A percentile compares a stretch with the other conserved stretches of the same genome.
These are phyloP conservation scores for Meloe dianella DNA, from an alignment of 2,888 invertebrate species.

Conservation along the genomic window DNA sequence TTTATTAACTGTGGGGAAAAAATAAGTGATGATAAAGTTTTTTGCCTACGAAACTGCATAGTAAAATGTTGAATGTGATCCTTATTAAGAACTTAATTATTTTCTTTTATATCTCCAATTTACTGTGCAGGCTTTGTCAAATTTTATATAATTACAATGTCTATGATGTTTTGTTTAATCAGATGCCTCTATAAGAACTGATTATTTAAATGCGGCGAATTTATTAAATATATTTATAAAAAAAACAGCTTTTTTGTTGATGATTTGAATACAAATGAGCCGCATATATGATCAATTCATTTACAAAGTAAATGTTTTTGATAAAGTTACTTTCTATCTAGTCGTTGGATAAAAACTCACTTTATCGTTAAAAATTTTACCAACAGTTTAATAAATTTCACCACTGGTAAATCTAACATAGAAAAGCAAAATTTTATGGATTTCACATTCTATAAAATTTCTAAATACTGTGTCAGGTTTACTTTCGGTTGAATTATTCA, in stretches of 20 bases:
- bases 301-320: slow-evolving; percentile 8
- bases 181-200: slow-evolving; percentile 42
- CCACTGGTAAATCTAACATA: slow-evolving; percentile 27
- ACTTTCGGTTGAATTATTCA: slow-evolving; percentile 22
- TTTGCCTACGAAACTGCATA: slow-evolving; percentile 33
- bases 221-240: slow-evolving; percentile 17
- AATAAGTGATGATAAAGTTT: no score
- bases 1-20: no score
- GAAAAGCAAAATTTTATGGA: no score
- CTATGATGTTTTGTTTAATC: slow-evolving; percentile 50
- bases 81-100: slow-evolving; percentile 25
- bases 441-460: slow-evolving; percentile 17
- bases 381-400: neutral
- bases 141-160: slow-evolving; percentile 38
- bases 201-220: slow-evolving; percentile 31
- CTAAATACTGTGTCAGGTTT: slow-evolving; percentile 26
- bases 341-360: slow-evolving; percentile 15
- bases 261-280: slow-evolving; percentile 21
- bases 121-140: slow-evolving; percentile 43
- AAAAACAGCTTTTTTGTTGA: slow-evolving; percentile 13
- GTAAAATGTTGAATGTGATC: slow-evolving; percentile 37
- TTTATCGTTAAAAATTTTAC: slow-evolving; percentile 2
- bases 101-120: slow-evolving; percentile 36
- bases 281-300: slow-evolving; percentile 18
- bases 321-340: slow-evolving; percentile 17